Conservation (phyloP, 2,888 invertebrate species). For the Eurytoma adleriae region DNA sequence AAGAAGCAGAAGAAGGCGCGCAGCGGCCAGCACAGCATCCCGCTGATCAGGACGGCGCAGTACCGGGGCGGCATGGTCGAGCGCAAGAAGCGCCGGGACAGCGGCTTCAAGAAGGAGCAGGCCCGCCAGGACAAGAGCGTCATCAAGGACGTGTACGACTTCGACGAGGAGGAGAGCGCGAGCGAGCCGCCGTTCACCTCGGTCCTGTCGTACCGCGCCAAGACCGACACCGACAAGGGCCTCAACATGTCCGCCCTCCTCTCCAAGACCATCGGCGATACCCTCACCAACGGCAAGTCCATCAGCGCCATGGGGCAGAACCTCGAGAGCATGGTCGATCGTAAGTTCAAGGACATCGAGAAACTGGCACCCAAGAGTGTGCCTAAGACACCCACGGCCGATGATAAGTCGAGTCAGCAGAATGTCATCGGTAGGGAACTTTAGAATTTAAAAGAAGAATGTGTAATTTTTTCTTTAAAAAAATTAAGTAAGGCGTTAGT, state of each 20-base stretch:
- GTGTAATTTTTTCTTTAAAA: too few species aligned
- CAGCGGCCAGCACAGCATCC: constrained; percentile 67
- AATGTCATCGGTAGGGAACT: constrained; percentile 50
- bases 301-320: constrained; percentile 39
- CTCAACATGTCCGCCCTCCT: constrained; percentile 42
- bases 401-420: constrained; percentile 60
- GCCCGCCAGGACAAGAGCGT: constrained; percentile 46
- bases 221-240: constrained; percentile 47
- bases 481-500: too few species aligned
- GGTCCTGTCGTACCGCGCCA: constrained; percentile 69
- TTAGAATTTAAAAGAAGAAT: too few species aligned
- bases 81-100: constrained; percentile 69
- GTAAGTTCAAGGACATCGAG: constrained; percentile 69
- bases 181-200: constrained; percentile 61
- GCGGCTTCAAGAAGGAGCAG: constrained; percentile 31
- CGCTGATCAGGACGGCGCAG: constrained; percentile 68
- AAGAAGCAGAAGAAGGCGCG: constrained; percentile 67
- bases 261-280: constrained; percentile 52
- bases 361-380: constrained; percentile 68
- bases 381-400: constrained; percentile 67
- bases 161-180: constrained; percentile 73
- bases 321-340: constrained; percentile 63
- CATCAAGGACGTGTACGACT: constrained; percentile 73
- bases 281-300: constrained; percentile 38
- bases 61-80: constrained; percentile 68